Conservation (phyloP, 2,797 vertebrate species). For the Pseudomugil gertrudae region DNA sequence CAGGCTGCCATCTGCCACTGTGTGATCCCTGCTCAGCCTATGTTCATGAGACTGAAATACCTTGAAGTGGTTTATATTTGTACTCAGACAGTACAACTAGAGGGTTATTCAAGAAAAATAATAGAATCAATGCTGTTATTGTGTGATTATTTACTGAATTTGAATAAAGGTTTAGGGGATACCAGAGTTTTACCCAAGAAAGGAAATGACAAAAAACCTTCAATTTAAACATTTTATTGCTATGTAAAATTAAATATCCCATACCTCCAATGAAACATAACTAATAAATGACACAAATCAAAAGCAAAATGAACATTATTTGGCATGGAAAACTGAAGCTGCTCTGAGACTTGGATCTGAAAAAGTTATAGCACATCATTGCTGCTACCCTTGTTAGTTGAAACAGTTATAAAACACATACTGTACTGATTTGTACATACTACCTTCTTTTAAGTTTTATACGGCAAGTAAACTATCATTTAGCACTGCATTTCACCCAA, state of each 20-base stretch:
- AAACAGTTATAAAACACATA: conserved; percentile 51
- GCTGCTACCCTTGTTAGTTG: conserved; percentile 44
- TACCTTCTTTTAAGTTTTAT: conserved; percentile 41
- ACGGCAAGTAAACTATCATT: conserved; percentile 58
- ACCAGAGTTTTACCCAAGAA: not conserved
- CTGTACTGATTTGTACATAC: conserved; percentile 28
- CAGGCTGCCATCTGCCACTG: not conserved
- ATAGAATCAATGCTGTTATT: not conserved
- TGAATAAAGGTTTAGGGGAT: not conserved
- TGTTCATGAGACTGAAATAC: not conserved
- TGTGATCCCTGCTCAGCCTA: not conserved
- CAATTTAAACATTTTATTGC: conserved; percentile 84
- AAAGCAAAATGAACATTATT: conserved; percentile 70
- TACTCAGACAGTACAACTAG: not conserved
- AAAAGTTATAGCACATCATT: conserved; percentile 45
- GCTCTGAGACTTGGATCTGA: conserved; percentile 29
- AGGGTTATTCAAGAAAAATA: not conserved
- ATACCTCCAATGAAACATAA: conserved; percentile 69
- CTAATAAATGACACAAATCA: conserved; percentile 69
- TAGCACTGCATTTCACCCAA: conserved; percentile 57
- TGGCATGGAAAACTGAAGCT: conserved; percentile 69
- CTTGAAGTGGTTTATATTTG: not conserved
- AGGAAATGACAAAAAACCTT: conserved; percentile 12
- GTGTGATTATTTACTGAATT: not conserved
- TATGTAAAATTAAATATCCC: conserved; percentile 81